A percentile compares a stretch with the other conserved stretches of the same genome.
phyloP scores from a whole-genome alignment of 2,113 vertebrate genomes.

The Triplophysa tibetana region DNA sequence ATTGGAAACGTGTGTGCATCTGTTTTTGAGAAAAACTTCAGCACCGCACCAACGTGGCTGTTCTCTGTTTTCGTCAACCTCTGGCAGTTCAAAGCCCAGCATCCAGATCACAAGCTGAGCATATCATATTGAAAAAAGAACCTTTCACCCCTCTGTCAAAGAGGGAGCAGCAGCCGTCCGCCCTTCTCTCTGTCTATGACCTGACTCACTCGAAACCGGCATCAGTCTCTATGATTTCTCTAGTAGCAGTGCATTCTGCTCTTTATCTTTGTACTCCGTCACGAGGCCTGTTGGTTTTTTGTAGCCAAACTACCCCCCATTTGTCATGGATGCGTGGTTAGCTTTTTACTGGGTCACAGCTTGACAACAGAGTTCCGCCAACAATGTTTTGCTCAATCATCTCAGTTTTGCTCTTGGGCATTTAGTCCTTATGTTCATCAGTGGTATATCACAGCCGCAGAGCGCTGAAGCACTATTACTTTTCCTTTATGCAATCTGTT shows the following conservation, averaged over 20 bases:
- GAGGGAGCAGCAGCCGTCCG: background rate
- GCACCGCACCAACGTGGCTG: background rate
- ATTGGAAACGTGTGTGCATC: conserved; percentile 15
- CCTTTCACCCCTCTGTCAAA: conserved; percentile 35
- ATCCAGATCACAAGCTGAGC: background rate
- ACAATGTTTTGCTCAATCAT: background rate
- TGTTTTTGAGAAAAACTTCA: conserved; percentile 19
- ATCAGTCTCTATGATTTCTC: conserved; percentile 25
- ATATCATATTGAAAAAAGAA: background rate
- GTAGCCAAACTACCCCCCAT: background rate
- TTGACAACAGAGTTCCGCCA: conserved; percentile 12
- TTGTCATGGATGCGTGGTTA: conserved; percentile 16
- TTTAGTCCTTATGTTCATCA: conserved; percentile 20
- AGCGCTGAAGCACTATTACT: background rate
- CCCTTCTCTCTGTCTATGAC: background rate
- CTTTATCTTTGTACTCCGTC: conserved; percentile 6
- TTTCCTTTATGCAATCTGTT: background rate
- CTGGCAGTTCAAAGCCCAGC: conserved; percentile 8
- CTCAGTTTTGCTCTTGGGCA: background rate
- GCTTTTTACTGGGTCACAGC: background rate
- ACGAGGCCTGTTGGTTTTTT: background rate
- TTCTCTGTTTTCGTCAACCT: conserved; percentile 16
- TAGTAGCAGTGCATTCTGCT: conserved; percentile 1
- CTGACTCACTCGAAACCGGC: background rate
- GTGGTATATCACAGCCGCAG: background rate